A percentile compares a stretch with the other conserved stretches of the same genome.
Evolutionary conservation across 2,888 invertebrate genomes (phyloP).

Genomic region (Pachliopta kotzebuea): DNA sequence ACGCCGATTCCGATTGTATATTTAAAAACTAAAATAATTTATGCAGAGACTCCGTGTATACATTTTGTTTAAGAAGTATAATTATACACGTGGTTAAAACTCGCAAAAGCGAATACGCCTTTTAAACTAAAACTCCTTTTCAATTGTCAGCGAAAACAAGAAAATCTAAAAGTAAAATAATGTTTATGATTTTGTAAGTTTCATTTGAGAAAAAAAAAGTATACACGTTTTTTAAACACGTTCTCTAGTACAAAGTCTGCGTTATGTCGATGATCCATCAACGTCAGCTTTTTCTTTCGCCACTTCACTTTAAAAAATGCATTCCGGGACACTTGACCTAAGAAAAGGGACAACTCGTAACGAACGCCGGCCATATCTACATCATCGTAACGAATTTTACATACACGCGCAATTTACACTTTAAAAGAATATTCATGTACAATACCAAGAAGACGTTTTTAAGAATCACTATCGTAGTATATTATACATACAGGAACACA

Average conservation of each 20-base stretch:
- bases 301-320: constrained; percentile 38
- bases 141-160: not conserved
- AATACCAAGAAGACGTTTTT: constrained; percentile 27
- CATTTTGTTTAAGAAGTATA: not conserved
- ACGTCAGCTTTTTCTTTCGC: constrained; percentile 49
- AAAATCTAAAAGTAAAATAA: not conserved
- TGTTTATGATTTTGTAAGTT: not conserved
- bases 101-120: not conserved
- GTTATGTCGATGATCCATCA: constrained; percentile 58
- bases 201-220: not conserved
- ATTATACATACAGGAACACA: not conserved
- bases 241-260: constrained; percentile 32
- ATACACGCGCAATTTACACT: constrained; percentile 38
- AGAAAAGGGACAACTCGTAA: constrained; percentile 15
- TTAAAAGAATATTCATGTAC: constrained; percentile 50
- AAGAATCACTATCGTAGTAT: not conserved
- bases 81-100: not conserved
- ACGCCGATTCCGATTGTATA: no score
- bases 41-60: not conserved
- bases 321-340: constrained; percentile 22
- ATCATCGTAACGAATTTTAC: constrained; percentile 36
- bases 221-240: constrained; percentile 3
- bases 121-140: not conserved
- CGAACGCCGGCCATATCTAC: constrained; percentile 35
- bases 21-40: no score